phyloP scores from a whole-genome alignment of 2,113 vertebrate genomes.

The Megaceryle torquata region DNA sequence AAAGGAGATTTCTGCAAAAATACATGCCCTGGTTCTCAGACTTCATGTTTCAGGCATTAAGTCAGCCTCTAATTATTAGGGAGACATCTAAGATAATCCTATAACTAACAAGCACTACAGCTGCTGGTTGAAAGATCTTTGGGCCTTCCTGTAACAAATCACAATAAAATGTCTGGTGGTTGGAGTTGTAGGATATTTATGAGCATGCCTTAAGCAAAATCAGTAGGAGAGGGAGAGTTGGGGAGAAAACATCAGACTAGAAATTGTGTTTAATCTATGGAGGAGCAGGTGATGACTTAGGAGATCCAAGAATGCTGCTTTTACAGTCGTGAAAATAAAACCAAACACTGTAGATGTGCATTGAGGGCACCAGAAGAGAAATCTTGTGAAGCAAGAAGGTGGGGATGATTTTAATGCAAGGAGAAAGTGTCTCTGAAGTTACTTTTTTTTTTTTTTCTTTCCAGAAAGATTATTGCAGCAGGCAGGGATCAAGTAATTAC shows the following conservation, averaged over 20 bases:
- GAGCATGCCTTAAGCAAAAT: not conserved
- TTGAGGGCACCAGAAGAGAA: not conserved
- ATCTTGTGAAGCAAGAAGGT: not conserved
- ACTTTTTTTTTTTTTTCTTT: not conserved
- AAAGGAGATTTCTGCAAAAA: not conserved
- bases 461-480: not conserved
- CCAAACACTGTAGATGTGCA: not conserved
- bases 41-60: not conserved
- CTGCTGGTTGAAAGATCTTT: not conserved
- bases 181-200: not conserved
- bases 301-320: not conserved
- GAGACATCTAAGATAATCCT: not conserved
- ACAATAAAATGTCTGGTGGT: not conserved
- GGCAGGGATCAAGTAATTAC: constrained; percentile 34
- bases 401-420: not conserved
- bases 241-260: not conserved
- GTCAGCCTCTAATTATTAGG: not conserved
- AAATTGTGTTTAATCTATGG: not conserved
- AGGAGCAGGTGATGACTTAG: not conserved
- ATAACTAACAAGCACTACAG: not conserved
- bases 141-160: not conserved
- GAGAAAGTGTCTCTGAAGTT: not conserved
- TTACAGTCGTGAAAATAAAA: not conserved
- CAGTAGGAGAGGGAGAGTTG: not conserved
- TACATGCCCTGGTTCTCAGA: not conserved